Percentiles rank a stretch among this genome's conserved stretches.
phyloP scores from a whole-genome alignment of 2,888 invertebrate species.

The Hemicrepidius hirtus region DNA sequence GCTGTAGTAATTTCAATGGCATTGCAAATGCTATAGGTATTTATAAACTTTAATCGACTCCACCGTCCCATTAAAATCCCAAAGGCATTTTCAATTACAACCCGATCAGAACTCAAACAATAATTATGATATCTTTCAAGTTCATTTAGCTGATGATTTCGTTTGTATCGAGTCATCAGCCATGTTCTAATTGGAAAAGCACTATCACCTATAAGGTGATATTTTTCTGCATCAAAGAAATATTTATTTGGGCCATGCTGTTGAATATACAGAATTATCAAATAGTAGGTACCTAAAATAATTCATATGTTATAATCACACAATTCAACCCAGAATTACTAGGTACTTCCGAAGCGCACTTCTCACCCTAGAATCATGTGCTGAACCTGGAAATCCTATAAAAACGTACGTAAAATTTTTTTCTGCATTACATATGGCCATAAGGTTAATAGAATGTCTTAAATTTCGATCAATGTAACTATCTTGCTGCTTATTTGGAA shows the following conservation, averaged over 20 bases:
- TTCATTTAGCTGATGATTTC: neutral
- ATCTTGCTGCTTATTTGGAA: conserved; percentile 51
- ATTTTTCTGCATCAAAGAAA: conserved; percentile 22
- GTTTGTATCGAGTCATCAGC: conserved; percentile 38
- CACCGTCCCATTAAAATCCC: neutral
- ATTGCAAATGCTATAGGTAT: neutral
- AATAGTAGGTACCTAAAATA: conserved; percentile 11
- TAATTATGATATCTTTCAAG: neutral
- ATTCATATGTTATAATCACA: too few relatives aligned
- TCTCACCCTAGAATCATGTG: conserved; percentile 52
- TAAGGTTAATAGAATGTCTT: conserved; percentile 53
- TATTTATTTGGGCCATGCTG: conserved; percentile 5
- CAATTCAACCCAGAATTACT: neutral
- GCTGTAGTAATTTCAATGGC: neutral
- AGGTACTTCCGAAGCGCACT: too few relatives aligned
- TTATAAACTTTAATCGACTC: neutral
- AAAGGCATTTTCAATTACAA: neutral
- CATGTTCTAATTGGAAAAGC: conserved; percentile 30
- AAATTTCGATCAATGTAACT: conserved; percentile 51
- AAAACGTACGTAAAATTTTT: conserved; percentile 51
- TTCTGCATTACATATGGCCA: conserved; percentile 48
- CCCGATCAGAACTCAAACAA: neutral
- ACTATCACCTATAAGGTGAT: conserved; percentile 38
- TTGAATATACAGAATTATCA: conserved; percentile 31
- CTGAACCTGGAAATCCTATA: conserved; percentile 53